These are phyloP conservation scores for Catamblyrhynchus diadema DNA, from an alignment of 2,797 vertebrate genomes.

Conservation along the genomic window DNA sequence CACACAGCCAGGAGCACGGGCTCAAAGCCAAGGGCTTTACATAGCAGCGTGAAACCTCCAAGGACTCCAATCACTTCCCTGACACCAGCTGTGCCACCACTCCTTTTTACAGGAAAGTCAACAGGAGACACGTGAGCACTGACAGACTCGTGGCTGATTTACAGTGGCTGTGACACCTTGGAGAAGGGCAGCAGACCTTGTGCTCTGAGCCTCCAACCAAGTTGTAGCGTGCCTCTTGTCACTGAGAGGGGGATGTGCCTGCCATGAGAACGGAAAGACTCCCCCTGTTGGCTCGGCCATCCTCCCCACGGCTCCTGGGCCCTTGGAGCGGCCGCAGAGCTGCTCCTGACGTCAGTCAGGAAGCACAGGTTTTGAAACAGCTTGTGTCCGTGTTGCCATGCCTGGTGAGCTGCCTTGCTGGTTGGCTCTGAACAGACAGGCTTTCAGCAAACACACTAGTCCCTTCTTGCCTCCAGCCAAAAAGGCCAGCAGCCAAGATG, in stretches of 20 bases:
- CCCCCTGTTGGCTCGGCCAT: fast-evolving
- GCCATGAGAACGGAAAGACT: neutral
- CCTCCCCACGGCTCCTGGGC: fast-evolving
- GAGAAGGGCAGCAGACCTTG: neutral
- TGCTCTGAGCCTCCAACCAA: neutral
- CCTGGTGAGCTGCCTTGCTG: neutral
- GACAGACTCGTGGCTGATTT: neutral
- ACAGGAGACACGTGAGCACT: neutral
- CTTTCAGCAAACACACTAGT: neutral
- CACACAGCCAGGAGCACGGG: neutral
- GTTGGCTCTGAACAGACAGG: neutral
- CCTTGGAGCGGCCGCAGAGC: fast-evolving
- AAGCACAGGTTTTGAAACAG: constrained; percentile 44
- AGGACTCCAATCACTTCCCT: neutral
- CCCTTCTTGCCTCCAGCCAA: neutral
- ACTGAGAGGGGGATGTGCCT: neutral
- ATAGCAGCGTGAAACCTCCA: neutral
- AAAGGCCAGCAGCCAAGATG: neutral
- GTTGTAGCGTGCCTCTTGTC: neutral
- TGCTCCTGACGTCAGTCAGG: constrained; percentile 18
- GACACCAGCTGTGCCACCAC: neutral
- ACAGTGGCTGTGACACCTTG: fast-evolving
- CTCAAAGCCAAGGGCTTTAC: neutral
- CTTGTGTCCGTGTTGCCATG: neutral
- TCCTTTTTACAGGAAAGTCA: neutral